phyloP scores from a whole-genome alignment of 2,888 invertebrate genomes.

The Agriopis leucophaearia region DNA sequence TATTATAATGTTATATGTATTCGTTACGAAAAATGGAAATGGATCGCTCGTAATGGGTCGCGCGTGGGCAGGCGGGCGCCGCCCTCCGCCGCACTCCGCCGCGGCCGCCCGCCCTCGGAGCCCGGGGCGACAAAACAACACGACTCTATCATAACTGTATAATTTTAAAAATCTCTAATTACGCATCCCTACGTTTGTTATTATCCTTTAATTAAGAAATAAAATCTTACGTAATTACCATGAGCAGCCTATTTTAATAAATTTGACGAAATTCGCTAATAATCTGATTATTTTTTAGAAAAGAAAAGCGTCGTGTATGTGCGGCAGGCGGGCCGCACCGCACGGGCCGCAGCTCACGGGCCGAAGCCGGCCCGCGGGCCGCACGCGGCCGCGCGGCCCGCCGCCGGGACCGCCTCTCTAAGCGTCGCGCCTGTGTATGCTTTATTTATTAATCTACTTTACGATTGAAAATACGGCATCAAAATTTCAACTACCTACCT shows the following conservation, averaged over 20 bases:
- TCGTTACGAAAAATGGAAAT: constrained; percentile 83
- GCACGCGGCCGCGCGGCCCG: constrained; percentile 54
- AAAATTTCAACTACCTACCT: constrained; percentile 86
- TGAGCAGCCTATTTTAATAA: constrained; percentile 86
- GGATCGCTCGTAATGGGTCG: constrained; percentile 64
- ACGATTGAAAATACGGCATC: constrained; percentile 84
- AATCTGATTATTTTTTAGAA: constrained; percentile 79
- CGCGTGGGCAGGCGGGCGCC: constrained; percentile 47
- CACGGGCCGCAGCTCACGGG: constrained; percentile 43
- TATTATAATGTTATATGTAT: constrained; percentile 86
- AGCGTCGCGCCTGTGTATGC: constrained; percentile 80
- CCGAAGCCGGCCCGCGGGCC: constrained; percentile 39
- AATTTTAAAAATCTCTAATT: constrained; percentile 87
- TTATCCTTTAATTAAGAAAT: constrained; percentile 86
- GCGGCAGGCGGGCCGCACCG: constrained; percentile 41
- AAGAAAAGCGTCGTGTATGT: constrained; percentile 78
- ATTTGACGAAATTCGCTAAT: constrained; percentile 83
- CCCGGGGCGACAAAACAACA: constrained; percentile 74
- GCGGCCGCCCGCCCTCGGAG: constrained; percentile 39
- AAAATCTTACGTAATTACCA: constrained; percentile 85
- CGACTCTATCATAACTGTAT: constrained; percentile 85
- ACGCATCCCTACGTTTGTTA: constrained; percentile 86
- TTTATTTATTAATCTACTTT: constrained; percentile 76
- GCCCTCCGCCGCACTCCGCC: constrained; percentile 22
- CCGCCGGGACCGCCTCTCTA: constrained; percentile 58